Percentiles rank a stretch among this genome's conserved stretches.
Evolutionary conservation across 2,888 invertebrate genomes (phyloP).

Genomic region (Xylocampa areola): DNA sequence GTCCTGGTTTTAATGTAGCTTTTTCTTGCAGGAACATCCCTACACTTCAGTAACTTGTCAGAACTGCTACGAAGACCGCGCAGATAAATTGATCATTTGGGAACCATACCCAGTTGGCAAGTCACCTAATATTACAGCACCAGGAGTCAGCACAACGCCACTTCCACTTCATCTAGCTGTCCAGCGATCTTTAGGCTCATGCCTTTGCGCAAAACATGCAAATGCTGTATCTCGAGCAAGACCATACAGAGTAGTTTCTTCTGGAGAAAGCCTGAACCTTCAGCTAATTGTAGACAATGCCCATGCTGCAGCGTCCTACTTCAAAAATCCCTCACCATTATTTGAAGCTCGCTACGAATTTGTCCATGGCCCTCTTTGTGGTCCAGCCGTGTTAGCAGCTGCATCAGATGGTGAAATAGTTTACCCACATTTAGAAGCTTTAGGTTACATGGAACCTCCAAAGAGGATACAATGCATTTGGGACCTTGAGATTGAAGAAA

Average conservation of each 20-base stretch:
- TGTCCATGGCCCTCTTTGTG: slow-evolving; percentile 96
- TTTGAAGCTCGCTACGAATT: slow-evolving; percentile 97
- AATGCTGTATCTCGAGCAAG: slow-evolving; percentile 89
- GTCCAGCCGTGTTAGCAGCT: slow-evolving; percentile 94
- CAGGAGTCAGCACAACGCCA: slow-evolving; percentile 83
- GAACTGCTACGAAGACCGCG: slow-evolving; percentile 96
- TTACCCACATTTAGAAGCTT: slow-evolving; percentile 95
- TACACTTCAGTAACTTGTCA: slow-evolving; percentile 94
- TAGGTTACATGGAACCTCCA: slow-evolving; percentile 92
- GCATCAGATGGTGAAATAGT: slow-evolving; percentile 96
- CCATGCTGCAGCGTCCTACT: slow-evolving; percentile 96
- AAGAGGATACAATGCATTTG: slow-evolving; percentile 94
- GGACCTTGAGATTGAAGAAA: slow-evolving; percentile 95
- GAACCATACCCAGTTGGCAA: slow-evolving; percentile 90
- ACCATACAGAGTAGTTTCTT: slow-evolving; percentile 93
- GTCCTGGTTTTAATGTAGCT: background rate
- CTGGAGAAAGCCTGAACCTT: slow-evolving; percentile 94
- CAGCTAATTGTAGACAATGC: slow-evolving; percentile 95
- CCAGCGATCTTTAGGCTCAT: slow-evolving; percentile 92
- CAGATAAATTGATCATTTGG: slow-evolving; percentile 95
- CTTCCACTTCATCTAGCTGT: slow-evolving; percentile 91
- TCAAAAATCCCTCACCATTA: slow-evolving; percentile 95
- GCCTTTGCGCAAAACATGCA: slow-evolving; percentile 92
- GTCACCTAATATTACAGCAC: slow-evolving; percentile 69
- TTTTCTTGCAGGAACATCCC: slow-evolving; percentile 91